Conservation (phyloP, 2,797 vertebrate species). For the Acanthurus leucopareius region DNA sequence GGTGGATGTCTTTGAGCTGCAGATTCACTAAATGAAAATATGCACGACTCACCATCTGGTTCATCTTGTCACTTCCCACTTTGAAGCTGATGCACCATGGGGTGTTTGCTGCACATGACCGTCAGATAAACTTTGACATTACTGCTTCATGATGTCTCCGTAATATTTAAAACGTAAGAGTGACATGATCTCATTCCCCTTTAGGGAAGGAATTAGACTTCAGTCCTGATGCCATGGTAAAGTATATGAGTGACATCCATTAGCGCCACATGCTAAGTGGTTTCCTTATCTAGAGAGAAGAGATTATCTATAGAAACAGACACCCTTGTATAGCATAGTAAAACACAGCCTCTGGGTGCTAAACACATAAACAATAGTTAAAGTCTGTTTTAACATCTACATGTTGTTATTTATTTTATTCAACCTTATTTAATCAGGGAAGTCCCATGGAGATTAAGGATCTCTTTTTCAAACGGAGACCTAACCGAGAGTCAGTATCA, state of each 20-base stretch:
- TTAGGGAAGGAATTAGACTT: conserved; percentile 35
- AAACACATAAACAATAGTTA: too few species aligned
- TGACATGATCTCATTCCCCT: conserved; percentile 27
- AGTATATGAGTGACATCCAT: conserved; percentile 53
- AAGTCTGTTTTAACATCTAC: too few species aligned
- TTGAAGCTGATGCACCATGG: background rate
- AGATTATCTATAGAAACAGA: conserved; percentile 8
- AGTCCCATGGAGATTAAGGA: too few species aligned
- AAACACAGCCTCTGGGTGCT: background rate
- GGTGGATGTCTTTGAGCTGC: background rate
- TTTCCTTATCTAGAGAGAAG: conserved; percentile 14
- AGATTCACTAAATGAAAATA: conserved; percentile 29
- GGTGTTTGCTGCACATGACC: conserved; percentile 17
- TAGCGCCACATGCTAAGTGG: conserved; percentile 30
- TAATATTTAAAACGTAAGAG: conserved; percentile 27
- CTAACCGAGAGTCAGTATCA: too few species aligned
- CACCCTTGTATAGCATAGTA: background rate
- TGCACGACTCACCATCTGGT: conserved; percentile 29
- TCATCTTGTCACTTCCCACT: background rate
- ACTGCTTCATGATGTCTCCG: conserved; percentile 21
- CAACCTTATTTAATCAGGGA: too few species aligned
- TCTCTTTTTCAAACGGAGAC: too few species aligned
- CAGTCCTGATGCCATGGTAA: background rate
- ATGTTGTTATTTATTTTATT: too few species aligned
- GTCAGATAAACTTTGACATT: conserved; percentile 25